These are phyloP conservation scores for Scomber scombrus DNA, from an alignment of 2,113 vertebrate genomes.

Conservation along the genomic window DNA sequence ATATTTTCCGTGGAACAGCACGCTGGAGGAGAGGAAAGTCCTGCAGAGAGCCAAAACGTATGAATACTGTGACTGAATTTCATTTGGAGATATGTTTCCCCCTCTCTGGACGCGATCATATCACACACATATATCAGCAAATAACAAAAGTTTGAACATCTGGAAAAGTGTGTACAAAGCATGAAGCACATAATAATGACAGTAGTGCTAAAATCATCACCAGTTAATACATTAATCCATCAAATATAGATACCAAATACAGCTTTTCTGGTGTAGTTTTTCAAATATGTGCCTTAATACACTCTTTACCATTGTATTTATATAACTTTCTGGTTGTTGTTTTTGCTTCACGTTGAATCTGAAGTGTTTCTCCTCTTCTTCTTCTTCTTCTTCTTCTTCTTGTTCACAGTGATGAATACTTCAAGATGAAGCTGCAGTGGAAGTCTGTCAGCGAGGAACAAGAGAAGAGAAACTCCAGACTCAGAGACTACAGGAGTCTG, in stretches of 20 bases:
- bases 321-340: no score
- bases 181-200: no score
- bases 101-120: no score
- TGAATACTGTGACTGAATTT: conserved; percentile 19
- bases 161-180: no score
- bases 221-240: no score
- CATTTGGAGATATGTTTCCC: background rate
- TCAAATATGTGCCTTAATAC: no score
- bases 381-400: background rate
- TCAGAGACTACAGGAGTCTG: conserved; percentile 95
- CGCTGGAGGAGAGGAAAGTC: conserved; percentile 90
- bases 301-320: no score
- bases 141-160: no score
- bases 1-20: conserved; percentile 94
- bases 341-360: background rate
- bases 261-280: no score
- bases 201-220: no score
- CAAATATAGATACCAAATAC: no score
- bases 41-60: conserved; percentile 93
- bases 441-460: conserved; percentile 97
- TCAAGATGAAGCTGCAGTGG: conserved; percentile 99
- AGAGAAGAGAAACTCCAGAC: conserved; percentile 94
- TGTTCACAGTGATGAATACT: conserved; percentile 92
- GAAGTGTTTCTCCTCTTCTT: background rate
- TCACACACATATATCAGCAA: no score